A percentile compares a stretch with the other conserved stretches of the same genome.
These are phyloP conservation scores for Masnerella sp. DNA, from an alignment of 2,888 invertebrate genomes.

Conservation along the genomic window DNA sequence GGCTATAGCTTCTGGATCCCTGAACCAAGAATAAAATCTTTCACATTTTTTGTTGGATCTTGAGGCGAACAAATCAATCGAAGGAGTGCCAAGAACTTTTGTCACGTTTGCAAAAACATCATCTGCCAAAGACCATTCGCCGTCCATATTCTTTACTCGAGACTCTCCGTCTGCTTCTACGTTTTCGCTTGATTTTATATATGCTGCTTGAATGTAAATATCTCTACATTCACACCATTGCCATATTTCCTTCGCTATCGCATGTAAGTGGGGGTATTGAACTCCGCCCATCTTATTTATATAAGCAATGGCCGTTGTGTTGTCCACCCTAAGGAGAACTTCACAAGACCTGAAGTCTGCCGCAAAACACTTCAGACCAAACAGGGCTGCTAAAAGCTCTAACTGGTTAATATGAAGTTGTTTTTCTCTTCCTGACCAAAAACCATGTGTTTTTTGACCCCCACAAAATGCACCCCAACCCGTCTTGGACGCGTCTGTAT, in stretches of 20 bases:
- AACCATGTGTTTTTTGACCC: neutral
- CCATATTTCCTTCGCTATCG: slow-evolving; percentile 7
- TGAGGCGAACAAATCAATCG: slow-evolving; percentile 59
- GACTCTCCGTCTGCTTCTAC: slow-evolving; percentile 11
- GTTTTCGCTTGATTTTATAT: slow-evolving; percentile 4
- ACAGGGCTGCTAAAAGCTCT: slow-evolving; percentile 39
- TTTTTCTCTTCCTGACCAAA: slow-evolving; percentile 1
- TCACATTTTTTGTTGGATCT: slow-evolving; percentile 57
- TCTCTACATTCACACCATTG: slow-evolving; percentile 12
- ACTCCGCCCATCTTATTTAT: slow-evolving; percentile 40
- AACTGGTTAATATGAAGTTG: slow-evolving; percentile 38
- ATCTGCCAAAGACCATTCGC: neutral
- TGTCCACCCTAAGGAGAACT: slow-evolving; percentile 47
- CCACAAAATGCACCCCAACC: slow-evolving; percentile 7
- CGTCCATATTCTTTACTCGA: slow-evolving; percentile 1
- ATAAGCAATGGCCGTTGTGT: slow-evolving; percentile 44
- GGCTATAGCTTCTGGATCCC: slow-evolving; percentile 44
- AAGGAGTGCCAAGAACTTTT: slow-evolving; percentile 5
- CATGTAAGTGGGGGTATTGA: slow-evolving; percentile 26
- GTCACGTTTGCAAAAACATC: slow-evolving; percentile 2
- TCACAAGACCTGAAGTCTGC: slow-evolving; percentile 10
- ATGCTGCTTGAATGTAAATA: slow-evolving; percentile 4
- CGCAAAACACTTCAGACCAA: slow-evolving; percentile 45
- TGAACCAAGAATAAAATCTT: slow-evolving; percentile 26
- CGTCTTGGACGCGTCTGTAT: slow-evolving; percentile 34